A percentile compares a stretch with the other conserved stretches of the same genome.
These are phyloP conservation scores for Axis porcinus DNA, from an alignment of 2,113 vertebrate species.

Conservation along the genomic window DNA sequence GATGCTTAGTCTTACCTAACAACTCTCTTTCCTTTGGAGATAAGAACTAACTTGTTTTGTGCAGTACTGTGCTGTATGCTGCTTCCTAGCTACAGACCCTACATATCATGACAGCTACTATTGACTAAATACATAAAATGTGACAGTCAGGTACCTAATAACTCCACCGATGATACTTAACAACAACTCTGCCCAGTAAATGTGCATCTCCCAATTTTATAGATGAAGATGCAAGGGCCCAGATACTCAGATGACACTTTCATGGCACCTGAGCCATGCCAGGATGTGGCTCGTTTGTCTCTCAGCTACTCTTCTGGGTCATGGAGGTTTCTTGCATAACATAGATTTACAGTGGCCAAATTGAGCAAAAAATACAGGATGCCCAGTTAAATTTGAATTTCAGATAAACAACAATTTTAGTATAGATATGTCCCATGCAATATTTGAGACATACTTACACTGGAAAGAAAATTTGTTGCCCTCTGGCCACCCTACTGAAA, in stretches of 20 bases:
- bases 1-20: background rate
- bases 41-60: background rate
- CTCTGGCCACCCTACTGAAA: background rate
- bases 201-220: no score
- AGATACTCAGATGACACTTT: background rate
- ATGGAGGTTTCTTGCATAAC: background rate
- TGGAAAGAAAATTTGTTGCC: background rate
- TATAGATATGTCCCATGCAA: background rate
- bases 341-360: background rate
- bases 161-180: background rate
- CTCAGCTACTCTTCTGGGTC: background rate
- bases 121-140: background rate
- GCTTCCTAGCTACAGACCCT: background rate
- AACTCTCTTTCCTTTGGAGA: background rate
- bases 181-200: background rate
- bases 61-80: background rate
- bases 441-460: background rate
- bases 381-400: background rate
- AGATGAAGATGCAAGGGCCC: background rate
- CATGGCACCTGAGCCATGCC: fast-evolving
- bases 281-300: background rate
- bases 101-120: background rate
- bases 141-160: background rate
- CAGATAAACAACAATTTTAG: background rate
- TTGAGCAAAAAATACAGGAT: background rate